Percentiles rank a stretch among this genome's conserved stretches.
Evolutionary conservation across 64 coral and sea anemone species (phyloP).

Genomic region (Dendrophyllia cribrosa): DNA sequence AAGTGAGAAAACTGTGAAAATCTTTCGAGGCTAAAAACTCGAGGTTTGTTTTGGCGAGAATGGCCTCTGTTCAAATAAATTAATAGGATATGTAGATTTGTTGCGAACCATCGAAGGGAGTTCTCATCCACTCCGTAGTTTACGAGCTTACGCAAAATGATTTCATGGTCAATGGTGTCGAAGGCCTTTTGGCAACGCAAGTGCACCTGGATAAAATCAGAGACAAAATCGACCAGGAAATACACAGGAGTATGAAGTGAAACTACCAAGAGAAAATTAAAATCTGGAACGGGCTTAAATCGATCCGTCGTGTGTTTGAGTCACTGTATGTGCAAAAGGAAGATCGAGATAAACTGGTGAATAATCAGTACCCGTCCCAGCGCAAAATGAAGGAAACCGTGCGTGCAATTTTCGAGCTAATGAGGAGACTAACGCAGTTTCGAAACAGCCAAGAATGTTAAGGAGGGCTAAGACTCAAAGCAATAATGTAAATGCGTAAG

Average conservation of each 20-base stretch:
- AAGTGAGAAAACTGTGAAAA: no score
- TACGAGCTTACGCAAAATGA: no score
- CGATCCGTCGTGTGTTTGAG: slow-evolving; percentile 53
- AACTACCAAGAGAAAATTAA: slow-evolving; percentile 38
- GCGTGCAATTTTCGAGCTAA: not conserved
- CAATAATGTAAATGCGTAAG: not conserved
- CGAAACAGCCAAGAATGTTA: not conserved
- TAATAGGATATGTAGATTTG: no score
- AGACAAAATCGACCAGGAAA: slow-evolving; percentile 47
- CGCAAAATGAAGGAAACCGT: not conserved
- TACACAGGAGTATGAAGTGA: slow-evolving; percentile 7
- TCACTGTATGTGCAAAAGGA: slow-evolving; percentile 18
- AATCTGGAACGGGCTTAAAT: slow-evolving; percentile 62
- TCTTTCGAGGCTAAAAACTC: no score
- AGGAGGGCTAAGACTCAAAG: not conserved
- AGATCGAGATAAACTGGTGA: not conserved
- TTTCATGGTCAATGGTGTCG: no score
- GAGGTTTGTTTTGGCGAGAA: no score
- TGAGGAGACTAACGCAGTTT: not conserved
- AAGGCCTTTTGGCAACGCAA: slow-evolving; percentile 41
- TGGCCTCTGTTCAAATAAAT: no score
- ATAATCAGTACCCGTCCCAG: not conserved
- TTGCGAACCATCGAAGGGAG: no score
- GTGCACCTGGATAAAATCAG: slow-evolving; percentile 42
- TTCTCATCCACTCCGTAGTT: no score